Evolutionary conservation across 1,140 invertebrate species (phyloP).

Genomic region (Melipona quadrifasciata): DNA sequence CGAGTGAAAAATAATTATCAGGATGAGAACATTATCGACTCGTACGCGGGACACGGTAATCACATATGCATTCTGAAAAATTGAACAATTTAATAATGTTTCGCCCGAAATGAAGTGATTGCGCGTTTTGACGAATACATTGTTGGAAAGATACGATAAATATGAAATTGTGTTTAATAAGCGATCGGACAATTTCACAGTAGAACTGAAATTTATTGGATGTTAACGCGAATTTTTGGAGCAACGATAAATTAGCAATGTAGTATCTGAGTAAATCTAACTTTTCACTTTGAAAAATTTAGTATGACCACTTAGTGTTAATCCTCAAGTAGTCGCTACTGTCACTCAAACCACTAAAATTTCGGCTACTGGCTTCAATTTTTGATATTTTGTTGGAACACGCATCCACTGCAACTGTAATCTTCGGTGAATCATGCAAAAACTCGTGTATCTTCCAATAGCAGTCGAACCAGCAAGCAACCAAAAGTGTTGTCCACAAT

Average conservation of each 20-base stretch:
- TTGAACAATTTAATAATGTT: not conserved
- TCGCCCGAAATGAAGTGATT: not conserved
- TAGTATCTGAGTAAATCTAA: too few species aligned
- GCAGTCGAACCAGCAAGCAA: not conserved
- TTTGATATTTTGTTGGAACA: not conserved
- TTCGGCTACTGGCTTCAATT: too few species aligned
- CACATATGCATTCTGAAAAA: slow-evolving; percentile 1
- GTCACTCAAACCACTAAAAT: too few species aligned
- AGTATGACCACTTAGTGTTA: too few species aligned
- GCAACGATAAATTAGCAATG: too few species aligned
- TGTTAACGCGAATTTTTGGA: too few species aligned
- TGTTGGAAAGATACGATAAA: too few species aligned
- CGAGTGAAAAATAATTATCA: slow-evolving; percentile 1
- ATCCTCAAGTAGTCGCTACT: too few species aligned
- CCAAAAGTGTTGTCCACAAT: not conserved
- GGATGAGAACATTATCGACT: not conserved
- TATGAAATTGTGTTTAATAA: too few species aligned
- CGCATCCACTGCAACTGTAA: not conserved
- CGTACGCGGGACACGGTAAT: slow-evolving; percentile 33
- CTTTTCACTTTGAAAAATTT: too few species aligned
- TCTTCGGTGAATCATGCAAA: not conserved
- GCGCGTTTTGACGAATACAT: not conserved
- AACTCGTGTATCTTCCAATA: not conserved
- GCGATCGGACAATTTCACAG: too few species aligned
- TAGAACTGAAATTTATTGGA: too few species aligned